Percentiles rank a stretch among this genome's conserved stretches.
phyloP scores from a whole-genome alignment of 2,888 invertebrate species.

The Oxyteleia sp. region DNA sequence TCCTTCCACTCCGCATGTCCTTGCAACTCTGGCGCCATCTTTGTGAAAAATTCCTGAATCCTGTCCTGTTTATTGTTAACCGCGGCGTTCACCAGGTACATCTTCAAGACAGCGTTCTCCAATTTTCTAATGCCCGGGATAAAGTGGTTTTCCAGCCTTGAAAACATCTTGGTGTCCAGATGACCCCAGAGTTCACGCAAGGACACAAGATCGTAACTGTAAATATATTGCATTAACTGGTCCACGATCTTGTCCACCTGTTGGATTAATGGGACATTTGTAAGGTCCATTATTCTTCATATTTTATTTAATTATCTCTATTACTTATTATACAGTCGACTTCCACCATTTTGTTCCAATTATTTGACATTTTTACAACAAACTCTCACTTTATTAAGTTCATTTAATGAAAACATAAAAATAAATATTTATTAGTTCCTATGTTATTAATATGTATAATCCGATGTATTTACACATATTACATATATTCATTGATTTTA shows the following conservation, averaged over 20 bases:
- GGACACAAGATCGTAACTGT: conserved; percentile 93
- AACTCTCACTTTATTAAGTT: too few species aligned
- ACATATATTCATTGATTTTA: too few species aligned
- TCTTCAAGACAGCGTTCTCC: conserved; percentile 95
- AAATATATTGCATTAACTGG: conserved; percentile 92
- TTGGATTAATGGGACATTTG: too few species aligned
- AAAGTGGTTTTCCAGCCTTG: conserved; percentile 95
- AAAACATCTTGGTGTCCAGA: conserved; percentile 95
- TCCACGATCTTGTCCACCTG: conserved; percentile 95
- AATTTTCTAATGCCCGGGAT: conserved; percentile 94
- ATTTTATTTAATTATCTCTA: too few species aligned
- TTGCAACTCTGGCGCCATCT: conserved; percentile 95
- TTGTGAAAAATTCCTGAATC: conserved; percentile 95
- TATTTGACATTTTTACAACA: too few species aligned
- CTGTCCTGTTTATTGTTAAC: conserved; percentile 94
- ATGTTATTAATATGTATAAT: too few species aligned
- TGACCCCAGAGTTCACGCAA: conserved; percentile 96
- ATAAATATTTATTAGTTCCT: too few species aligned
- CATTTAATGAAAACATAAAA: too few species aligned
- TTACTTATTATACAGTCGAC: too few species aligned
- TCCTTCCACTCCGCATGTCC: conserved; percentile 96
- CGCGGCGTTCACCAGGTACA: conserved; percentile 96
- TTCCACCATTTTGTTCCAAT: too few species aligned
- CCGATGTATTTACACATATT: too few species aligned
- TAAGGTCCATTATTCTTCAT: too few species aligned